A percentile compares a stretch with the other conserved stretches of the same genome.
Conservation (phyloP, 1,140 invertebrate genomes). For the Drosophila cardini region DNA sequence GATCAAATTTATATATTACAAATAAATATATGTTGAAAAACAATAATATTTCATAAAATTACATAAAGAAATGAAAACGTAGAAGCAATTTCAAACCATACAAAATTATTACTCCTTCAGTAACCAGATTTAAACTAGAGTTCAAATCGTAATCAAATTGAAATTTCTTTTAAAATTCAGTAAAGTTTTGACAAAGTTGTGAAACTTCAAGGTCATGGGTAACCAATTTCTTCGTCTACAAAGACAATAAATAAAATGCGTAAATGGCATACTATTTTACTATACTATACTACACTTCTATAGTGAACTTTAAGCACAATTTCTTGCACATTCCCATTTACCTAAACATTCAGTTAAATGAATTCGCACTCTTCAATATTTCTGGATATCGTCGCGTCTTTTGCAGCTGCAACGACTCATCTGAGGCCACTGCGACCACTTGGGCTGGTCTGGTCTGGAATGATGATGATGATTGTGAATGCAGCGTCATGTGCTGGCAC, state of each 20-base stretch:
- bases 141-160: too few species aligned
- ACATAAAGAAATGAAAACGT: too few species aligned
- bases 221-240: too few species aligned
- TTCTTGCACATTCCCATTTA: constrained; percentile 11
- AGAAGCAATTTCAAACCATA: too few species aligned
- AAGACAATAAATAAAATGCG: constrained; percentile 46
- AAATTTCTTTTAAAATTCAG: too few species aligned
- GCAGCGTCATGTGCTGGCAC: constrained; percentile 63
- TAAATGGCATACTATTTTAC: constrained; percentile 71
- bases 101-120: too few species aligned
- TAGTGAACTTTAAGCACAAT: background rate
- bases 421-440: background rate
- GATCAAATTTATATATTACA: too few species aligned
- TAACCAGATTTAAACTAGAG: too few species aligned
- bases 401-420: background rate
- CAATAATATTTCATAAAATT: too few species aligned
- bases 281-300: constrained; percentile 59
- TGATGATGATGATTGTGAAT: constrained; percentile 8
- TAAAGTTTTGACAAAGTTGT: background rate
- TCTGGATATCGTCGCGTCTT: background rate
- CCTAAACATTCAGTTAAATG: constrained; percentile 27
- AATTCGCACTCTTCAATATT: constrained; percentile 2
- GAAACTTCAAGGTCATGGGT: too few species aligned
- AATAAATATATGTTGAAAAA: too few species aligned
- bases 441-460: background rate